Evolutionary conservation across 2,888 invertebrate genomes (phyloP).

Genomic region (Andrena camellia): DNA sequence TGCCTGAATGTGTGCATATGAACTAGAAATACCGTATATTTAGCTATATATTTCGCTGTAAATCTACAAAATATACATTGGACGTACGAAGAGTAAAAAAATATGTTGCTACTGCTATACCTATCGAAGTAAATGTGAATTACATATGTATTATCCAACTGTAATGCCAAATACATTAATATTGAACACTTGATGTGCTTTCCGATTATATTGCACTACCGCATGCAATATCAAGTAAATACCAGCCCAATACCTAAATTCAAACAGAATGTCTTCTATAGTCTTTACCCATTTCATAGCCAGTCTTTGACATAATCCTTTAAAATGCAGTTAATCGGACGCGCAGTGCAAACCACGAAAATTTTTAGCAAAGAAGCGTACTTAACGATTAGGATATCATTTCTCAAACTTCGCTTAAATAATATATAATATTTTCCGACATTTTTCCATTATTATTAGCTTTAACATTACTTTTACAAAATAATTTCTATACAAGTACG

Average conservation of each 20-base stretch:
- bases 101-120: neutral
- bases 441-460: neutral
- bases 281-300: neutral
- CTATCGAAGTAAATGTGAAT: neutral
- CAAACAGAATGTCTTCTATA: neutral
- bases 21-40: constrained; percentile 1
- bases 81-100: neutral
- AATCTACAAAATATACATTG: constrained; percentile 16
- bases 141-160: neutral
- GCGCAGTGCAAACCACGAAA: neutral
- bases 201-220: constrained; percentile 17
- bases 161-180: neutral
- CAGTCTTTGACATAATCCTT: constrained; percentile 27
- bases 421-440: neutral
- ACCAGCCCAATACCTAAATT: neutral
- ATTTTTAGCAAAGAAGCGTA: neutral
- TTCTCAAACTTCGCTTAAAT: constrained; percentile 9
- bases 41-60: constrained; percentile 3
- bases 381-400: constrained; percentile 1
- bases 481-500: constrained; percentile 27
- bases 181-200: neutral
- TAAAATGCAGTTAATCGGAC: neutral
- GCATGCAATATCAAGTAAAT: constrained; percentile 11
- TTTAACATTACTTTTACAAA: constrained; percentile 12
- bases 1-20: neutral